Base-by-base conservation (phyloP, 2,888 invertebrate species). In the Drosophila subsilvestris region DNA sequence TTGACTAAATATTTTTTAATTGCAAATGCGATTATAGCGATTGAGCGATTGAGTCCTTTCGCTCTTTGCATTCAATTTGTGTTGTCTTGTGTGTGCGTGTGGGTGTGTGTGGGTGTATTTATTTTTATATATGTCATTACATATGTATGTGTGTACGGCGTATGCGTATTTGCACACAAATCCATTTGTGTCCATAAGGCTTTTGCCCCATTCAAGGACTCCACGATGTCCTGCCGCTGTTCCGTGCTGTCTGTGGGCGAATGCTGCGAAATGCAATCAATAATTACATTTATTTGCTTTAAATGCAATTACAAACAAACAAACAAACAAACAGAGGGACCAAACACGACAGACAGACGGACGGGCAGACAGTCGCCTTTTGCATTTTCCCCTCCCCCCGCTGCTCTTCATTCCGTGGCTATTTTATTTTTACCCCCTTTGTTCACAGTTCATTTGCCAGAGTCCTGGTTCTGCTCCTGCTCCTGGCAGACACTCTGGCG, bases 231-330 rank as follows among this genome's bases (percentile, higher is more conserved):
- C 55, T 45, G 47, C 37, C 14, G 47, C 69, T n/a, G 53, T 43
- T 20, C 20, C n/a, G 14, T 10, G 25, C 50, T 57, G 54, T 20
- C 20, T 29, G 50, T 68, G 27, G 82, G 76, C 73, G 73, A 85
- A 59, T 73, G 76, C 78, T 75, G 70, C 71, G 74, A 76, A 80
- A 75, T 86, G 77, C 84, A 88, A 85, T 85, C 88, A 86, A 88
- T 88, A 86, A 85, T 88, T 88, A 77, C 81, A 83, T 85, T 84
- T 86, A 88, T 85, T 86, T 85, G 75, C 76, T 69, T 86, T 76
- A 76, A 88, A 88, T 75, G 76, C 83, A 86, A 77, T 83, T 83
- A 71, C 84, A 79, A 75, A 76, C 75, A 85, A 65, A 88, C 76
- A 82, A 65, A 88, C 76, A 82, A 74, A 76, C 78, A 75, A 22